Evolutionary conservation across 2,797 vertebrate genomes (phyloP).

Genomic region (Euthynnus affinis): DNA sequence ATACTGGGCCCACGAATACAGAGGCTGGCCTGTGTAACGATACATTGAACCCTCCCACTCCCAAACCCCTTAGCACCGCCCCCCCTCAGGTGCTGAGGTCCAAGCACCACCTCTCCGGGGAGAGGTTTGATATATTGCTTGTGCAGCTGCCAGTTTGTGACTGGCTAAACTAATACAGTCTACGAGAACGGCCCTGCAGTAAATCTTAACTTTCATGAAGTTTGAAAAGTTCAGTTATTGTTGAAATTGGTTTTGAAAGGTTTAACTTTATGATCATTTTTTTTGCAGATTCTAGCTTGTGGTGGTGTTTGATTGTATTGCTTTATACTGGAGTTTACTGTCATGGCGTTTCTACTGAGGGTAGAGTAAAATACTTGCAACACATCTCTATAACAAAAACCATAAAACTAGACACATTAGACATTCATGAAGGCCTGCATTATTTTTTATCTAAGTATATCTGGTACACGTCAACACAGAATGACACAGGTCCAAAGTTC

Average conservation of each 20-base stretch:
- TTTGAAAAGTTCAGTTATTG: not conserved
- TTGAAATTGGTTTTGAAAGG: not conserved
- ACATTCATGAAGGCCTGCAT: not conserved
- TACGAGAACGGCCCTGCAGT: not conserved
- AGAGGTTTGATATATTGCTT: constrained; percentile 5
- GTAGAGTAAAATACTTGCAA: constrained; percentile 2
- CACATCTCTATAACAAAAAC: not conserved
- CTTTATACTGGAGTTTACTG: not conserved
- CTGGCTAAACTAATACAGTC: not conserved
- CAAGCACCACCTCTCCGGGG: constrained; percentile 38
- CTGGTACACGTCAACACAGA: constrained; percentile 6
- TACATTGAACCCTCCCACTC: constrained; percentile 37
- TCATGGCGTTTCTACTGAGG: not conserved
- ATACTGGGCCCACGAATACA: constrained; percentile 27
- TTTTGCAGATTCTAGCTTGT: not conserved
- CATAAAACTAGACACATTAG: not conserved
- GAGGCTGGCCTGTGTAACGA: constrained; percentile 39
- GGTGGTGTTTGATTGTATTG: not conserved
- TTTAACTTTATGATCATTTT: not conserved
- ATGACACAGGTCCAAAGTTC: constrained; percentile 27
- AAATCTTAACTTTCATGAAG: not conserved
- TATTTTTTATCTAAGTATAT: not conserved
- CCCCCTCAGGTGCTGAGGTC: constrained; percentile 41
- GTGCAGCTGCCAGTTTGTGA: constrained; percentile 4
- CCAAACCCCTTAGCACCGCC: constrained; percentile 11